Conservation (phyloP, 2,797 vertebrate species). For the Smutsia temminckii region DNA sequence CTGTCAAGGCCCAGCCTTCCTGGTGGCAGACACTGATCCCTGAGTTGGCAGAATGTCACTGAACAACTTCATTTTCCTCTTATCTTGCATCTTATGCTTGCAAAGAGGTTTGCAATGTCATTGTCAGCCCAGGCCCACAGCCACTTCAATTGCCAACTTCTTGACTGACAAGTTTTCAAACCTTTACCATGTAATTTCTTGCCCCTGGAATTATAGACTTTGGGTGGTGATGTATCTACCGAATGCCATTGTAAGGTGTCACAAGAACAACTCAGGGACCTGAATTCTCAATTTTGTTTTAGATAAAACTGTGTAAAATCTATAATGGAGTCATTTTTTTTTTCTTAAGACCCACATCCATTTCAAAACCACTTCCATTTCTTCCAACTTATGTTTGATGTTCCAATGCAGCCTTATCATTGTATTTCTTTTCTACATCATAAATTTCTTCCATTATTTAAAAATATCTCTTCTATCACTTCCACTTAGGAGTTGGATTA, state of each 20-base stretch:
- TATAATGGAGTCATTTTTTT: not conserved
- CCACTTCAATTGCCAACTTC: not conserved
- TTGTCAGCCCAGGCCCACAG: not conserved
- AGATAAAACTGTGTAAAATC: not conserved
- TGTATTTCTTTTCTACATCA: not conserved
- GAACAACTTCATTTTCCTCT: not conserved
- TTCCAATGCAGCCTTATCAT: not conserved
- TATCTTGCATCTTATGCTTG: not conserved
- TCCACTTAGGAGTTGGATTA: not conserved
- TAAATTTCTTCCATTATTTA: not conserved
- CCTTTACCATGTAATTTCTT: not conserved
- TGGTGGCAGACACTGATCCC: not conserved
- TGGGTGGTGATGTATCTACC: not conserved
- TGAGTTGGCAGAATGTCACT: not conserved
- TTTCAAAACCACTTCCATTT: not conserved
- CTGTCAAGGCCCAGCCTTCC: slow-evolving; percentile 17
- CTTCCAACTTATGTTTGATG: not conserved
- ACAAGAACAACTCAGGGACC: not conserved
- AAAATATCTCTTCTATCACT: not conserved
- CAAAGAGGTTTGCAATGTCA: slow-evolving; percentile 28
- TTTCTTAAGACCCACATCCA: not conserved
- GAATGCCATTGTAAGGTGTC: not conserved
- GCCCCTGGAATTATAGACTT: not conserved
- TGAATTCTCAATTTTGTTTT: slow-evolving; percentile 27
- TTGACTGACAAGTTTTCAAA: slow-evolving; percentile 51